Conservation (phyloP, 2,888 invertebrate species). For the Andrena praecox region DNA sequence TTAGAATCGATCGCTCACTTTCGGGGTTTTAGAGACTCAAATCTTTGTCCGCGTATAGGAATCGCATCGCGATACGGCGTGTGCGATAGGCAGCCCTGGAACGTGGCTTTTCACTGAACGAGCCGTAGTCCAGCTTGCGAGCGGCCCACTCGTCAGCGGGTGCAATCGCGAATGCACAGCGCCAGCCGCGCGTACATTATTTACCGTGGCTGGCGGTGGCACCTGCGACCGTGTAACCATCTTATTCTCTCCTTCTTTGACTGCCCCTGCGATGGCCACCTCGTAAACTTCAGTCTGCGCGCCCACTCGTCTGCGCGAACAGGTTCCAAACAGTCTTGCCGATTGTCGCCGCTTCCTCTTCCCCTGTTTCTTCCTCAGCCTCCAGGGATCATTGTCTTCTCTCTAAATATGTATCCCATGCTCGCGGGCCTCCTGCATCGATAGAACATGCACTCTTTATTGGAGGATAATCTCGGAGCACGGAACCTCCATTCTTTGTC, state of each 20-base stretch:
- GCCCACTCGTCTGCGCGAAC: slow-evolving; percentile 67
- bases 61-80: neutral
- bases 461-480: too few species aligned
- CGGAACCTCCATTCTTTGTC: too few species aligned
- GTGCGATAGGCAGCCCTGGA: neutral
- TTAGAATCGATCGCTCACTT: neutral
- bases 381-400: slow-evolving; percentile 28
- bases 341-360: slow-evolving; percentile 21
- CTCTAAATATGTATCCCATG: neutral
- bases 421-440: neutral
- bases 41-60: neutral
- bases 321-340: slow-evolving; percentile 55
- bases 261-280: slow-evolving; percentile 57
- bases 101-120: slow-evolving; percentile 27
- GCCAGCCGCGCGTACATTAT: slow-evolving; percentile 58
- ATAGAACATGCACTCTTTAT: too few species aligned
- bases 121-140: slow-evolving; percentile 49
- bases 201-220: slow-evolving; percentile 51
- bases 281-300: slow-evolving; percentile 63
- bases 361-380: slow-evolving; percentile 10
- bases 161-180: slow-evolving; percentile 34
- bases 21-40: too few species aligned
- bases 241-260: slow-evolving; percentile 57
- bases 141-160: slow-evolving; percentile 45
- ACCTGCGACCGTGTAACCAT: slow-evolving; percentile 64